Conservation (phyloP, 1,140 invertebrate genomes). For the Drosophila nigrodunni region DNA sequence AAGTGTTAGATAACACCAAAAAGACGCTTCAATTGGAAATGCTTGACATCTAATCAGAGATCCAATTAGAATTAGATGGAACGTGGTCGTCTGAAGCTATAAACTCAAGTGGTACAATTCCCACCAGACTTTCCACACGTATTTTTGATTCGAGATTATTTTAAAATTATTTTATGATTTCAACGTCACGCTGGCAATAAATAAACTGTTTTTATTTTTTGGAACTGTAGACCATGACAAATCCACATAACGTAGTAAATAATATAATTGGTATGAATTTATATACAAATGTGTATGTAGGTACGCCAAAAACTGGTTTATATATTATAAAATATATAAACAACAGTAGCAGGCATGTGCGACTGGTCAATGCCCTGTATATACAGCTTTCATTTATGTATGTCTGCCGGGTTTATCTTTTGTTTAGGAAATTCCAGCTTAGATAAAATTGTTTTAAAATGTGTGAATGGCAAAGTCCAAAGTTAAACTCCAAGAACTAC, state of each 20-base stretch:
- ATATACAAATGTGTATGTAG: neutral
- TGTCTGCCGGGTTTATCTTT: neutral
- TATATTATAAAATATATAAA: no score
- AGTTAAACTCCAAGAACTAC: neutral
- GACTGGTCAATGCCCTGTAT: neutral
- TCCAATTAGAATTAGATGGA: conserved; percentile 30
- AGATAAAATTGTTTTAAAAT: neutral
- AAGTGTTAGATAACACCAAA: conserved; percentile 1
- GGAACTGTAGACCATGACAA: conserved; percentile 2
- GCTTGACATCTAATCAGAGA: neutral
- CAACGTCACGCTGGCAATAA: conserved; percentile 27
- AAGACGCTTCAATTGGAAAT: conserved; percentile 4
- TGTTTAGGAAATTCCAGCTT: neutral
- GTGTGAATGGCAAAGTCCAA: conserved; percentile 1
- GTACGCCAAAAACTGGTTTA: neutral
- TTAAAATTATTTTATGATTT: conserved; percentile 17
- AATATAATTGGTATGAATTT: neutral
- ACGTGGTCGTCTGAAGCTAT: conserved; percentile 30
- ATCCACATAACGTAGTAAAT: neutral
- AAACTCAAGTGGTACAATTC: conserved; percentile 29
- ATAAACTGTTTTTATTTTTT: conserved; percentile 1
- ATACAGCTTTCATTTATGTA: neutral
- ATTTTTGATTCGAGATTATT: conserved; percentile 41
- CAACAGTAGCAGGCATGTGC: neutral
- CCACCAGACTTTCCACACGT: conserved; percentile 46